Evolutionary conservation across 1,140 invertebrate genomes (phyloP), one percentile per base, ranked within the genome.

Genomic region (Medauroidea extradentata): DNA sequence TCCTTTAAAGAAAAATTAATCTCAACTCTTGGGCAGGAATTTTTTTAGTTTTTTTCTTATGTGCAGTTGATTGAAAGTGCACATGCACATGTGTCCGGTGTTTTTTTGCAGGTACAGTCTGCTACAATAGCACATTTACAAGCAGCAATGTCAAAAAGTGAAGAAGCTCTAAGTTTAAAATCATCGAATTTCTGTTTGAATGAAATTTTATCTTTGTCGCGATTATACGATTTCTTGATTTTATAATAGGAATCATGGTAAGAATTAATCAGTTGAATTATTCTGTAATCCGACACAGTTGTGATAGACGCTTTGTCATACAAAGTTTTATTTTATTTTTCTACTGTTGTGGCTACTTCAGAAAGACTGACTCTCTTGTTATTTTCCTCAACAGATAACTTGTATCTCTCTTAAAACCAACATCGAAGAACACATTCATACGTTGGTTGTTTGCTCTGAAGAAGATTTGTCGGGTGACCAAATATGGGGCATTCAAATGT

Each of bases 381-480:
- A 34, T 53, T 53, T 53, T 11, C 16, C 52, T 29, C 5, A 14
- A 53, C n/a, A 29, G 52, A 53, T 34, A 53, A 42, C 25, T 29
- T 53, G 52, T 42, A 53, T 53, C 52, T 41, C 52, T 53, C 52
- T 29, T 53, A 1, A 41, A 4, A 41, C 13, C 52, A 53, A 42
- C 52, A 53, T 53, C 52, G 25, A 16, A 53, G 24, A 53, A 53
- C 29, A 53, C 9, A 29, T 53, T 41, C 52, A 53, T 53, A 42
- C 11, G 52, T 53, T 53, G 52, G 52, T 19, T 16, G 52, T 53
- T 53, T 29, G 38, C 11, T 53, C 38, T 53, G 52, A 8, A 53
- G 52, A 34, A 53, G 23, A 53, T 34, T 4, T 41, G 3, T 24
- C 38, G 52, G 52, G n/a, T 53, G 24, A 41, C 52, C 8, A 53